Evolutionary conservation across 2,113 vertebrate genomes (phyloP).

Genomic region (Sylvia atricapilla): DNA sequence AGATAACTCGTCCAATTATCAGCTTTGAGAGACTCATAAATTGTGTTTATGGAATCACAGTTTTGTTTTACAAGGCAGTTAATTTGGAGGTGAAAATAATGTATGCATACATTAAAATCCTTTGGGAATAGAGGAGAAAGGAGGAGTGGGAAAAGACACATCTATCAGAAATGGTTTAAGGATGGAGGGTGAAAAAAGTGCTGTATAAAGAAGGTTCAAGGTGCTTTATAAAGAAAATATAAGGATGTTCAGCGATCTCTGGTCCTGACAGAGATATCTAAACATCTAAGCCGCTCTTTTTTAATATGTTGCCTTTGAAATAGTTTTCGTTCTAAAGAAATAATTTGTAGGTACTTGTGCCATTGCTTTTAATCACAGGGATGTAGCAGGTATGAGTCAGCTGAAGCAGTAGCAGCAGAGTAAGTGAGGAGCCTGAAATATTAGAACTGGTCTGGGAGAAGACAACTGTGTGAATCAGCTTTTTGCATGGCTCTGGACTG

Average conservation of each 20-base stretch:
- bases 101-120: background rate
- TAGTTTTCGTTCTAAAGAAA: background rate
- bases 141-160: background rate
- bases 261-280: background rate
- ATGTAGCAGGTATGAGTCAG: background rate
- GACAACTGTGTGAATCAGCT: background rate
- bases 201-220: background rate
- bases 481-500: accelerated
- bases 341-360: background rate
- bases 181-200: background rate
- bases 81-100: background rate
- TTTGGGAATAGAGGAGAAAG: background rate
- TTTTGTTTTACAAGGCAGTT: background rate
- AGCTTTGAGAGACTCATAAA: background rate
- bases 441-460: background rate
- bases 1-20: background rate
- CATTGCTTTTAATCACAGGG: background rate
- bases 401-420: background rate
- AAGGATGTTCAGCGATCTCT: background rate
- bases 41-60: background rate
- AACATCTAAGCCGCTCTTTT: background rate
- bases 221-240: background rate
- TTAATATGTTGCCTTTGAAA: background rate
- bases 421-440: background rate
- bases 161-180: background rate